phyloP scores from a whole-genome alignment of 2,888 invertebrate genomes.

The Laspeyria flexula region DNA sequence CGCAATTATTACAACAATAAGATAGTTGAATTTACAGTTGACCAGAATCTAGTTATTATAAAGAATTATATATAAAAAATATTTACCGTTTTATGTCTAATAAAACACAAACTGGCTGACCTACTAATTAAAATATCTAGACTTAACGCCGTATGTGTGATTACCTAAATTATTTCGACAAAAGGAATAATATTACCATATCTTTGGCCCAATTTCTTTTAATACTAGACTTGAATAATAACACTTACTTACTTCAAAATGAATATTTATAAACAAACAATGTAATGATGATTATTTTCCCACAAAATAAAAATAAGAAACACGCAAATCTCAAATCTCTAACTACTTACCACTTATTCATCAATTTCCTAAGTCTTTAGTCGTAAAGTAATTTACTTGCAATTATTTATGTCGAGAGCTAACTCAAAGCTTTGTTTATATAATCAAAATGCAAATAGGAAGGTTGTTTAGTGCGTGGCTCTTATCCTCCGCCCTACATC shows the following conservation, averaged over 20 bases:
- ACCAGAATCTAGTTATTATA: too few relatives aligned
- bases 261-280: conserved; percentile 5
- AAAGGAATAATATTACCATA: conserved; percentile 6
- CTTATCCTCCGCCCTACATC: conserved; percentile 84
- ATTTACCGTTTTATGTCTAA: too few relatives aligned
- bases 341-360: conserved; percentile 35
- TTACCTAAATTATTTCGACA: not conserved
- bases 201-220: not conserved
- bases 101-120: not conserved
- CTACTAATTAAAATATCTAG: not conserved
- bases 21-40: too few relatives aligned
- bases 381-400: conserved; percentile 65
- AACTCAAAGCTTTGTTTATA: conserved; percentile 59
- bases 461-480: conserved; percentile 60
- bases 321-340: conserved; percentile 56
- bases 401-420: conserved; percentile 72
- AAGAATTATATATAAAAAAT: too few relatives aligned
- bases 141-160: not conserved
- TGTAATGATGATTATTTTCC: conserved; percentile 7
- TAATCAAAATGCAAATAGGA: conserved; percentile 82
- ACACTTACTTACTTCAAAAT: not conserved
- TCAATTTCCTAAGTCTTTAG: conserved; percentile 56
- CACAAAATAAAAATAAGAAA: conserved; percentile 20
- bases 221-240: conserved; percentile 1
- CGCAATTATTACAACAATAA: too few relatives aligned